These are phyloP conservation scores for Castor canadensis DNA, from an alignment of 2,113 vertebrate species.

Conservation along the genomic window DNA sequence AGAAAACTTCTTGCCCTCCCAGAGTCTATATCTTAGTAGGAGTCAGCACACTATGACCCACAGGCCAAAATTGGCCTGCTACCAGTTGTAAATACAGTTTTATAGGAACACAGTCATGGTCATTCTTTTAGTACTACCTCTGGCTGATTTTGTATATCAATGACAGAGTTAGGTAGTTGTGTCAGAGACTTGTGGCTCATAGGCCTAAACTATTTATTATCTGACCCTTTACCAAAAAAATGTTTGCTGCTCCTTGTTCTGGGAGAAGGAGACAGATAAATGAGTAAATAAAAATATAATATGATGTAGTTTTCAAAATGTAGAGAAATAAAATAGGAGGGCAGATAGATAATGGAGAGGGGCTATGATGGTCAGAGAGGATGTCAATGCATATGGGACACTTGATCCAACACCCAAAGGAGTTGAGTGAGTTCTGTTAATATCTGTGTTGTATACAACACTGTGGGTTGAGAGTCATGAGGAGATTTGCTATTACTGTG, in stretches of 20 bases:
- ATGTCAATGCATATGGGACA: background rate
- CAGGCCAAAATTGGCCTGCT: background rate
- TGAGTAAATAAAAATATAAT: slow-evolving; percentile 1
- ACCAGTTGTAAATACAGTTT: background rate
- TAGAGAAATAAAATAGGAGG: slow-evolving; percentile 36
- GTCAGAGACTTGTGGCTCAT: background rate
- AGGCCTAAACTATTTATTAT: slow-evolving; percentile 27
- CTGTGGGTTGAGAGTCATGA: background rate
- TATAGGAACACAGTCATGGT: background rate
- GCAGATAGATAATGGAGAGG: background rate
- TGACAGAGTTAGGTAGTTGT: background rate
- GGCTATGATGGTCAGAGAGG: background rate
- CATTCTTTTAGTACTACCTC: background rate
- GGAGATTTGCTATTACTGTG: background rate
- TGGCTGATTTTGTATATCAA: background rate
- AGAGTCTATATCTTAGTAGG: background rate
- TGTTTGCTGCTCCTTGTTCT: background rate
- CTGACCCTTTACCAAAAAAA: background rate
- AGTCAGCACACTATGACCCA: background rate
- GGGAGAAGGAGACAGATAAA: background rate
- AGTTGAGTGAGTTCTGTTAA: background rate
- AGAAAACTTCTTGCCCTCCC: background rate
- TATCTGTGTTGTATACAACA: background rate
- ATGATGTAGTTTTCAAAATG: background rate
- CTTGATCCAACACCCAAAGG: background rate